Evolutionary conservation across 2,797 vertebrate species (phyloP), one percentile per base, ranked within the genome.

Genomic region (Rhynchotus rufescens): DNA sequence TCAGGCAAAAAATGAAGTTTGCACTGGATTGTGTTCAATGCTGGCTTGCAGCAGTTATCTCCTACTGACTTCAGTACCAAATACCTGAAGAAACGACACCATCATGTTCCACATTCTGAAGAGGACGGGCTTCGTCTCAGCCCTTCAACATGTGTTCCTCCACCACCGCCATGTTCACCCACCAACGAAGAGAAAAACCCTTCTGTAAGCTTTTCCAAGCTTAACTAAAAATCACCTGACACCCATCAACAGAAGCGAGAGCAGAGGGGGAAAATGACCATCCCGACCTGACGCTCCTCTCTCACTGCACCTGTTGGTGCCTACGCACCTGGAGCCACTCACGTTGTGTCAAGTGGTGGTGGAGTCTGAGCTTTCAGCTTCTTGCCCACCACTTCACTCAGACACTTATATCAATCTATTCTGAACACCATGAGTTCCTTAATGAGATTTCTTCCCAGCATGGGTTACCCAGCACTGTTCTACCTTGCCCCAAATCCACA

Each of bases 11-110:
- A 86, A 49, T 42, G 68, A 73, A 86, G 77, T 85, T 92, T 84
- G 84, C 90, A 93, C 80, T 94, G 93, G 88, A 88, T 89, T 80
- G 65, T 13, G 69, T 69, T 86, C 88, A 83, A 83, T 8, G 13
- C 45, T 38, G 71, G 71, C 89, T 91, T 45, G 28, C 45, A 79
- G 80, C 82, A 34, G 42, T 71, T 89, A 66, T 67, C 84, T 94
- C 62, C 90, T 84, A 67, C 73, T 4, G 30, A 60, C 67, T 88
- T 25, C 60, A 73, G 75, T 28, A n/a, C 65, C 22, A 42, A 77
- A 66, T 15, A 73, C 87, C 92, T 56, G 52, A 25, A 96, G 94
- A 74, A 49, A 66, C 1, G 38, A 84, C 83, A 73, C 61, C 44
- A 80, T 76, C 84, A 49, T 0, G 0, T 28, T 65, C 25, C 66